These are phyloP conservation scores for Pituophis catenifer DNA, from an alignment of 2,113 vertebrate species.

Conservation along the genomic window DNA sequence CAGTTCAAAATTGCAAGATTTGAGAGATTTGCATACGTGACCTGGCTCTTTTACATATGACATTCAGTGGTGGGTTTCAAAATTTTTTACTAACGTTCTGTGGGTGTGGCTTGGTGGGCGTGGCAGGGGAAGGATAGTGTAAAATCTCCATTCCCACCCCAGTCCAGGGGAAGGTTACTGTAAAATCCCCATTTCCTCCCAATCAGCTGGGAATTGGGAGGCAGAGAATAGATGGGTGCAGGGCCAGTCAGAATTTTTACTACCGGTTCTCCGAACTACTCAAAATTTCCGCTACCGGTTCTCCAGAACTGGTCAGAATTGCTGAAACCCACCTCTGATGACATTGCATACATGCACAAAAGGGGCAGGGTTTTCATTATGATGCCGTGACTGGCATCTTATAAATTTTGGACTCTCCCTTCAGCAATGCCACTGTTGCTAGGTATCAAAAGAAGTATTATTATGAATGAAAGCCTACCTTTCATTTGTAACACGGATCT, in stretches of 20 bases:
- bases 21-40: background rate
- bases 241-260: too few relatives aligned
- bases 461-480: constrained; percentile 77
- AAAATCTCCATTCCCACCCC: too few relatives aligned
- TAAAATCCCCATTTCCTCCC: too few relatives aligned
- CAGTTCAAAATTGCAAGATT: background rate
- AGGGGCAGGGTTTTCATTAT: background rate
- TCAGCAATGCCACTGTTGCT: background rate
- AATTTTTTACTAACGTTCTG: too few relatives aligned
- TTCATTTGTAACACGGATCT: constrained; percentile 81
- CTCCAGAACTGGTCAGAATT: too few relatives aligned
- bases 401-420: background rate
- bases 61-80: background rate
- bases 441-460: background rate
- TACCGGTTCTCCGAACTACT: too few relatives aligned
- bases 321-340: background rate
- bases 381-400: background rate
- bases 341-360: background rate
- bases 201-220: too few relatives aligned
- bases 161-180: too few relatives aligned
- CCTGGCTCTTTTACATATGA: background rate
- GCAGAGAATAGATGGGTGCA: too few relatives aligned
- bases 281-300: too few relatives aligned
- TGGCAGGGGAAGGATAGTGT: too few relatives aligned
- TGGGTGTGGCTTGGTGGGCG: too few relatives aligned